These are phyloP conservation scores for Liodrosophila aerea DNA, from an alignment of 2,888 invertebrate species.

Conservation along the genomic window DNA sequence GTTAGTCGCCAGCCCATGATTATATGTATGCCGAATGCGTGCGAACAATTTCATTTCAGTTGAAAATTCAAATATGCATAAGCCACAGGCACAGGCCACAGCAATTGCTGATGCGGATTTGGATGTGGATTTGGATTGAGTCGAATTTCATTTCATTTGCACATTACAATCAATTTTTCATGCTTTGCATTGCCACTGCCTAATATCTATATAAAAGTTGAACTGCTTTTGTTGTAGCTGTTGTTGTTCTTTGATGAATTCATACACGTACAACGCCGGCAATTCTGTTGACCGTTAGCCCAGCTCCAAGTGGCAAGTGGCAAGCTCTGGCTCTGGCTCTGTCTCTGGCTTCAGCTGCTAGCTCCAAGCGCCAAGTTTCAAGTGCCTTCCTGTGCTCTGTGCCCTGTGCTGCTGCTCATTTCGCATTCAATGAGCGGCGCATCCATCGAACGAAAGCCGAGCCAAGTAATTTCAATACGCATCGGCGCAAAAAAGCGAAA, in stretches of 20 bases:
- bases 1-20: conserved; percentile 46
- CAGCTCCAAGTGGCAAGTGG: conserved; percentile 44
- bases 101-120: conserved; percentile 49
- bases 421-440: conserved; percentile 72
- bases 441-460: conserved; percentile 74
- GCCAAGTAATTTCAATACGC: conserved; percentile 71
- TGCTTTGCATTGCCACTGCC: conserved; percentile 42
- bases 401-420: conserved; percentile 52
- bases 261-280: conserved; percentile 65
- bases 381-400: conserved; percentile 39
- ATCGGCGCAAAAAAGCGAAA: conserved; percentile 52
- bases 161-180: conserved; percentile 72
- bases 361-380: conserved; percentile 37
- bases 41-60: conserved; percentile 68
- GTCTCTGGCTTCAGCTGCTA: too few relatives aligned
- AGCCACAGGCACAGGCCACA: conserved; percentile 49
- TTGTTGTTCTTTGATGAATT: conserved; percentile 56
- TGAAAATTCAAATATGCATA: conserved; percentile 55
- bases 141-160: conserved; percentile 64
- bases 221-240: conserved; percentile 19
- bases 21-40: conserved; percentile 68
- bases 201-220: conserved; percentile 1
- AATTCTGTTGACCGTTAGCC: conserved; percentile 68
- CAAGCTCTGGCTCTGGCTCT: not conserved
- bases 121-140: conserved; percentile 3